Evolutionary conservation across 2,113 vertebrate genomes (phyloP).

Genomic region (Anolis carolinensis): DNA sequence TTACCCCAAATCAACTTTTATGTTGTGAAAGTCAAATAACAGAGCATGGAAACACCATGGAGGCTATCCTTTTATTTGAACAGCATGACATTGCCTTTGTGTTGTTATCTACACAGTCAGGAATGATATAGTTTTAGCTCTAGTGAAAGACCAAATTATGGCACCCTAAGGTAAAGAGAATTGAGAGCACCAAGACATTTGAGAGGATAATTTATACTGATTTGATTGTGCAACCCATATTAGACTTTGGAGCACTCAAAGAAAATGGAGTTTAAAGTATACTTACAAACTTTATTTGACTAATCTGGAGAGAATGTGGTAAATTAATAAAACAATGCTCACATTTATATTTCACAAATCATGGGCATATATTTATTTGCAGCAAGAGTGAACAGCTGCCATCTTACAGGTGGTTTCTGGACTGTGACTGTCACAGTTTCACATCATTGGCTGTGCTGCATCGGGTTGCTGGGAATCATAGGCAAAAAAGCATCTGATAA

Average conservation of each 20-base stretch:
- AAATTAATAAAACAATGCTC: neutral
- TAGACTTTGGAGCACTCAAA: slow-evolving; percentile 24
- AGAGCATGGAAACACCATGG: slow-evolving; percentile 32
- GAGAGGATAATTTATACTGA: slow-evolving; percentile 43
- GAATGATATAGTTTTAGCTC: slow-evolving; percentile 50
- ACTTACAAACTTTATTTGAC: slow-evolving; percentile 31
- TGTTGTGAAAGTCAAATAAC: slow-evolving; percentile 47
- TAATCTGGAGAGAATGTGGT: slow-evolving; percentile 5
- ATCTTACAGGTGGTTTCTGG: neutral
- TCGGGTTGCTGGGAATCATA: too few relatives aligned
- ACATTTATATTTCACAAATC: too few relatives aligned
- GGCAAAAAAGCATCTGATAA: too few relatives aligned
- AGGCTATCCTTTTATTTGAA: slow-evolving; percentile 57
- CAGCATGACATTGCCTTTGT: slow-evolving; percentile 32
- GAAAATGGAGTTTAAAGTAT: slow-evolving; percentile 35
- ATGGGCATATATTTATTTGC: neutral
- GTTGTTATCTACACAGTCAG: slow-evolving; percentile 55
- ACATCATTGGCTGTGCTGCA: too few relatives aligned
- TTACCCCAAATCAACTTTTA: slow-evolving; percentile 39
- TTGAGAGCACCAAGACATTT: slow-evolving; percentile 19
- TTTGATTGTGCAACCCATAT: slow-evolving; percentile 53
- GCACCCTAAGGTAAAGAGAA: slow-evolving; percentile 55
- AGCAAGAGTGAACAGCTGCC: neutral
- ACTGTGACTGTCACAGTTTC: too few relatives aligned
- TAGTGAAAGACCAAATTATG: slow-evolving; percentile 52